Percentiles rank a stretch among this genome's conserved stretches.
Conservation (phyloP, 1,140 invertebrate genomes). For the Rhysida immarginata region DNA sequence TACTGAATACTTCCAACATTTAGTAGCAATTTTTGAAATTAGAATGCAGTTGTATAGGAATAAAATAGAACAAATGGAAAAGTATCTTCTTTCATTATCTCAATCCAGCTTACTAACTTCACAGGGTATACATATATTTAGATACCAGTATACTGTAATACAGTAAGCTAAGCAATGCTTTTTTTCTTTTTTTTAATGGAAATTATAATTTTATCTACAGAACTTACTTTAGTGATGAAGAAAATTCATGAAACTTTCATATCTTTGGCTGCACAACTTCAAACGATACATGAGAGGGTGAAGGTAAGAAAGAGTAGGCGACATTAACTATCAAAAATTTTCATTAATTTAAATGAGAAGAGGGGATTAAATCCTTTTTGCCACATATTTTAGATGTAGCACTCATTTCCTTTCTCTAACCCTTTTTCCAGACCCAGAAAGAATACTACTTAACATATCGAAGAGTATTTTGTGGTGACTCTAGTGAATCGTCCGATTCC, state of each 20-base stretch:
- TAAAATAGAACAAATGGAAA: constrained; percentile 56
- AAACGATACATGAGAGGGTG: constrained; percentile 49
- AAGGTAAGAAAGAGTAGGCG: constrained; percentile 30
- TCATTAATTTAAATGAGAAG: too few species aligned
- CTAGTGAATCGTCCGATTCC: too few species aligned
- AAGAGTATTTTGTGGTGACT: too few species aligned
- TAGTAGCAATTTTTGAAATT: constrained; percentile 53
- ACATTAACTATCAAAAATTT: too few species aligned
- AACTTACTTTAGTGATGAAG: constrained; percentile 51
- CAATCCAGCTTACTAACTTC: constrained; percentile 47
- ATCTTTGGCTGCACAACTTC: constrained; percentile 63
- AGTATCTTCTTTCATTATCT: constrained; percentile 48
- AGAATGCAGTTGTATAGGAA: constrained; percentile 47
- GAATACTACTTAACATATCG: too few species aligned
- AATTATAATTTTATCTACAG: constrained; percentile 31
- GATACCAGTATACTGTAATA: background rate
- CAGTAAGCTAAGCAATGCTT: background rate
- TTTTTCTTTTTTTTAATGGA: constrained; percentile 18
- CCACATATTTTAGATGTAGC: too few species aligned
- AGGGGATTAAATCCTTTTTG: too few species aligned
- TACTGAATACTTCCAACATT: constrained; percentile 50
- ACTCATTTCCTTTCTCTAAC: too few species aligned
- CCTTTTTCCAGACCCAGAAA: too few species aligned
- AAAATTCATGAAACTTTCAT: constrained; percentile 71
- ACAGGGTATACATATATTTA: constrained; percentile 42